Conservation (phyloP, 2,113 vertebrate species). For the Lepisosteus oculatus region DNA sequence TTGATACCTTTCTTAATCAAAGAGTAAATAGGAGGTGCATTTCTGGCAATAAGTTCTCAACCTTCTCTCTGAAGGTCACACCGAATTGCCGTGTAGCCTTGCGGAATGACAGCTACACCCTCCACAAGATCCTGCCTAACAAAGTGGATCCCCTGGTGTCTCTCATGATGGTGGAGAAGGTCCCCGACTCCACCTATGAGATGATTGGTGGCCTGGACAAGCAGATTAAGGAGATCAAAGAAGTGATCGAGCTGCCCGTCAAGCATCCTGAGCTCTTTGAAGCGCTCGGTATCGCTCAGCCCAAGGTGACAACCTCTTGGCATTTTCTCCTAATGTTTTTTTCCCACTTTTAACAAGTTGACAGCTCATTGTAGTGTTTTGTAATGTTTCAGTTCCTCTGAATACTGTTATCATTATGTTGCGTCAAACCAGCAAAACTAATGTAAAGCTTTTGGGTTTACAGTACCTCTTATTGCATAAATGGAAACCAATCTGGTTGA, state of each 20-base stretch:
- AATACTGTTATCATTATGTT: not conserved
- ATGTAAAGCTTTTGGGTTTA: no score
- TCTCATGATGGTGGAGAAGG: conserved; percentile 99
- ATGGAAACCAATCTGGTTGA: no score
- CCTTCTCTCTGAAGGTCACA: conserved; percentile 73
- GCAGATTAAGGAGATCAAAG: conserved; percentile 98
- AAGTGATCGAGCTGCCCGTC: conserved; percentile 95
- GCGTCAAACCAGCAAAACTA: no score
- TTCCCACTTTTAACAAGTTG: not conserved
- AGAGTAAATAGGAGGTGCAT: no score
- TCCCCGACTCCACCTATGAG: conserved; percentile 95
- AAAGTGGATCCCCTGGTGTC: conserved; percentile 97
- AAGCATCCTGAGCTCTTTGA: conserved; percentile 97
- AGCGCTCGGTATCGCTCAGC: conserved; percentile 93
- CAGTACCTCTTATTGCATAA: no score
- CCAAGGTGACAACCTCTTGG: conserved; percentile 68
- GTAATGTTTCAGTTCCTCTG: not conserved
- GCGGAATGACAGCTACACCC: conserved; percentile 94
- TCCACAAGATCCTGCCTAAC: conserved; percentile 97
- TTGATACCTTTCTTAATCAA: no score
- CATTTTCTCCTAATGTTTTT: not conserved
- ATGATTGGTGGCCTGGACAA: conserved; percentile 98
- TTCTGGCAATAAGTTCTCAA: no score
- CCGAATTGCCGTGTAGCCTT: conserved; percentile 94
- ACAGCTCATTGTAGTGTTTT: no score